Evolutionary conservation across 2,888 invertebrate species (phyloP).

Genomic region (Macrosoma leucophasiata): DNA sequence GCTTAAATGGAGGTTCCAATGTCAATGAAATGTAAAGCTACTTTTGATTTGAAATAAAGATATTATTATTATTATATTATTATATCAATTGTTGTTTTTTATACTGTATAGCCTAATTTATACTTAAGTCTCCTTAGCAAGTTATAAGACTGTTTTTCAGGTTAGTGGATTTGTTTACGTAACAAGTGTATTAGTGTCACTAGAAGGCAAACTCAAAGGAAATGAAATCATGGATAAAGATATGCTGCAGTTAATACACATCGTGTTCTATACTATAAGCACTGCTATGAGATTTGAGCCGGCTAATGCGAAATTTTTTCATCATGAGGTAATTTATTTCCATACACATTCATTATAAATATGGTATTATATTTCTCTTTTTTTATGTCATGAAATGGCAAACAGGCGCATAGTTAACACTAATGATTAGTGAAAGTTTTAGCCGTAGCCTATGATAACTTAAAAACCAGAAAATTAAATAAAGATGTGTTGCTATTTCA

Average conservation of each 20-base stretch:
- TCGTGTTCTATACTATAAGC: conserved; percentile 95
- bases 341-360: neutral
- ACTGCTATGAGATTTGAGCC: conserved; percentile 99
- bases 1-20: too few species aligned
- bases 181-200: conserved; percentile 93
- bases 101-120: too few species aligned
- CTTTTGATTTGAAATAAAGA: too few species aligned
- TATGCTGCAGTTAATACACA: conserved; percentile 85
- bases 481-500: too few species aligned
- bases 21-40: too few species aligned
- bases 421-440: too few species aligned
- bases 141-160: conserved; percentile 49
- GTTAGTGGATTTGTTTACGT: conserved; percentile 98
- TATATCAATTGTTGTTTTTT: too few species aligned
- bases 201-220: conserved; percentile 86
- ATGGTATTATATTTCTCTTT: neutral
- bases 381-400: neutral
- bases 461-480: too few species aligned
- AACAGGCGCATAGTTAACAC: too few species aligned
- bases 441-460: too few species aligned
- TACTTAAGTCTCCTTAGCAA: too few species aligned
- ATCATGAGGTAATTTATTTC: conserved; percentile 88
- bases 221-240: conserved; percentile 70
- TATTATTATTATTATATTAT: too few species aligned
- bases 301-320: conserved; percentile 98